Conservation (phyloP, 2,888 invertebrate genomes). For the Bimastos eiseni region DNA sequence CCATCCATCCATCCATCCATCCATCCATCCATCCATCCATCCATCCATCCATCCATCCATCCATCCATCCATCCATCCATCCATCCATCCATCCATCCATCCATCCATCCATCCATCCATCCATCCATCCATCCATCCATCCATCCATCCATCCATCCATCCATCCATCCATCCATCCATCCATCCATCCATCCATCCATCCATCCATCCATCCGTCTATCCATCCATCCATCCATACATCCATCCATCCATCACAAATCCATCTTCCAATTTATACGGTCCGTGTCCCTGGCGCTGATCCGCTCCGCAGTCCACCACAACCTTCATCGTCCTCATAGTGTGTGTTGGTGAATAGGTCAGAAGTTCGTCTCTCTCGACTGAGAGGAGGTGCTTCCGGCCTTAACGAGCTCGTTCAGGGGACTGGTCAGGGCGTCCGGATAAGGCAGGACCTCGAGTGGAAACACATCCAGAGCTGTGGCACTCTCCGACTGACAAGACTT, state of each 20-base stretch:
- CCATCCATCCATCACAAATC: slow-evolving; percentile 4
- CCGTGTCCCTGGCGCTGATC: background rate
- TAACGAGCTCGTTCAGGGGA: background rate
- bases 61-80: too few relatives aligned
- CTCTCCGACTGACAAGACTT: background rate
- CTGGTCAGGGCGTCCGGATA: background rate
- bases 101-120: too few relatives aligned
- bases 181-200: too few relatives aligned
- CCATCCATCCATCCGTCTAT: too few relatives aligned
- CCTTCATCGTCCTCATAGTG: background rate
- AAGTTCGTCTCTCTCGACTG: slow-evolving; percentile 24
- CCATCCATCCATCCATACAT: too few relatives aligned
- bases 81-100: too few relatives aligned
- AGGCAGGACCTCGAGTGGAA: slow-evolving; percentile 20
- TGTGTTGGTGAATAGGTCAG: background rate
- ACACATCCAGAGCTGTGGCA: background rate
- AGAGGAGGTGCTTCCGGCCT: slow-evolving; percentile 14
- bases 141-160: too few relatives aligned
- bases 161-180: too few relatives aligned
- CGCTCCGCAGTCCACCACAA: background rate
- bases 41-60: too few relatives aligned
- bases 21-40: too few relatives aligned
- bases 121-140: too few relatives aligned
- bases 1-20: too few relatives aligned
- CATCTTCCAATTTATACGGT: background rate